Percentiles rank a stretch among this genome's conserved stretches.
Conservation (phyloP, 2,113 vertebrate species). For the Chlorodrepanis virens region DNA sequence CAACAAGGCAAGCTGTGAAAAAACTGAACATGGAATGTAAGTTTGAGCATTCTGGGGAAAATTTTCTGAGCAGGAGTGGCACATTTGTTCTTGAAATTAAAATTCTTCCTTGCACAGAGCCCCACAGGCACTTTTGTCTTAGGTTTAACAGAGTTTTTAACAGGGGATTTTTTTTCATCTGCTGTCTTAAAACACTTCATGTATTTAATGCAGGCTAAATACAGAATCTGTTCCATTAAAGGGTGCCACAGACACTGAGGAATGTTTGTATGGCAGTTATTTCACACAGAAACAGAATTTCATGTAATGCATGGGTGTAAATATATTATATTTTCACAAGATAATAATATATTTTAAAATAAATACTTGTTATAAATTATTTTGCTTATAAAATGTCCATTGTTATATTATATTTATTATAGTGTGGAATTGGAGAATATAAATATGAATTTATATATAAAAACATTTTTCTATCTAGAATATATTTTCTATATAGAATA, state of each 20-base stretch:
- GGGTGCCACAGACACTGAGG: not conserved
- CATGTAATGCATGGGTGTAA: rapidly evolving
- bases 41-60: not conserved
- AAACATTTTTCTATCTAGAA: too few relatives aligned
- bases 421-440: not conserved
- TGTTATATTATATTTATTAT: not conserved
- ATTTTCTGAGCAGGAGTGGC: not conserved
- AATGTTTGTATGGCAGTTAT: not conserved
- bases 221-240: not conserved
- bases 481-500: too few relatives aligned
- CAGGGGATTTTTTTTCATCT: not conserved
- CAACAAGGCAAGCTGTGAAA: not conserved
- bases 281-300: not conserved
- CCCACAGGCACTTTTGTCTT: not conserved
- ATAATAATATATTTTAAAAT: not conserved
- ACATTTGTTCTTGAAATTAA: not conserved
- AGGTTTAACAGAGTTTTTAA: not conserved
- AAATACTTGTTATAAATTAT: not conserved
- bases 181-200: not conserved
- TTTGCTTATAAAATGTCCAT: rapidly evolving
- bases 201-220: not conserved
- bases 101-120: not conserved
- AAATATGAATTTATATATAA: too few relatives aligned
- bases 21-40: not conserved
- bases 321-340: too few relatives aligned